Conservation (phyloP, 1,140 invertebrate species). For the Eurytemora carolleeae region DNA sequence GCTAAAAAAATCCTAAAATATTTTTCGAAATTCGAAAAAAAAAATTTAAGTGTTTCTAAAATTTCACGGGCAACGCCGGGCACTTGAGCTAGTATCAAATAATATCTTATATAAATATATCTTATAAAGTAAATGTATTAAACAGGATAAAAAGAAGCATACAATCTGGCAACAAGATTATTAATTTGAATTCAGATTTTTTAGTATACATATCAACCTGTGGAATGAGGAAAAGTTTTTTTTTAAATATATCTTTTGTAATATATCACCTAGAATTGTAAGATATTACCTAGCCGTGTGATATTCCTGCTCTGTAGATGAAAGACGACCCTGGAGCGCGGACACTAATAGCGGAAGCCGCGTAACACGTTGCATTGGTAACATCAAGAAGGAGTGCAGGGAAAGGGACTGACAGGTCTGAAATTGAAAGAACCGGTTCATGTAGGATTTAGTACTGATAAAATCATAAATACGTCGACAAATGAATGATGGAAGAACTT, state of each 20-base stretch:
- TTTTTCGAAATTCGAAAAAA: too few relatives aligned
- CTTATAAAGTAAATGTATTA: too few relatives aligned
- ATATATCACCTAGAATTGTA: neutral
- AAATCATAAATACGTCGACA: slow-evolving; percentile 49
- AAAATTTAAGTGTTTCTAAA: too few relatives aligned
- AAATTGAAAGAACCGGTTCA: too few relatives aligned
- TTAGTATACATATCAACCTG: neutral
- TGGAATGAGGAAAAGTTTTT: too few relatives aligned
- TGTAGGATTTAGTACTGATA: too few relatives aligned
- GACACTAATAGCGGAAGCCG: slow-evolving; percentile 75
- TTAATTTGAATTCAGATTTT: neutral
- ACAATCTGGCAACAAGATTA: neutral
- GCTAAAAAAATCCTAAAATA: too few relatives aligned
- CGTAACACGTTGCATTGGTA: slow-evolving; percentile 89
- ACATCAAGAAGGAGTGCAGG: slow-evolving; percentile 77
- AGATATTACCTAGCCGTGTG: neutral
- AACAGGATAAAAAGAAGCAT: neutral
- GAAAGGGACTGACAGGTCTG: slow-evolving; percentile 62
- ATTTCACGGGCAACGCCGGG: too few relatives aligned
- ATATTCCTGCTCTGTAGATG: slow-evolving; percentile 18
- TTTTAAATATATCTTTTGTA: neutral
- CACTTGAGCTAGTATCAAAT: too few relatives aligned
- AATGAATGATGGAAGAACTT: too few relatives aligned
- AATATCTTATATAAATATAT: too few relatives aligned
- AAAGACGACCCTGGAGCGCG: slow-evolving; percentile 54